phyloP scores from a whole-genome alignment of 2,113 vertebrate species.

The Indri indri region DNA sequence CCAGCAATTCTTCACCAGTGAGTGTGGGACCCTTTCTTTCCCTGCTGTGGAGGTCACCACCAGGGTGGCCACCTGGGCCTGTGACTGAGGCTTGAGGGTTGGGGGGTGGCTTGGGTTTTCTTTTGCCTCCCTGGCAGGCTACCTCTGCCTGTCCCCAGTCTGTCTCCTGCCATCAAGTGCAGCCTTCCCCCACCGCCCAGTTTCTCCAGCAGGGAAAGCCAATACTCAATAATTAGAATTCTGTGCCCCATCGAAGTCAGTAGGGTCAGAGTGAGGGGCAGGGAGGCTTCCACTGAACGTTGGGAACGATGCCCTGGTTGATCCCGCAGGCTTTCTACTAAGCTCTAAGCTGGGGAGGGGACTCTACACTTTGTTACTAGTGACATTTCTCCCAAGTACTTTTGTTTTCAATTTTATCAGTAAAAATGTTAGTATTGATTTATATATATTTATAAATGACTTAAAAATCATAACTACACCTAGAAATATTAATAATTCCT shows the following conservation, averaged over 20 bases:
- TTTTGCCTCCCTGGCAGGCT: neutral
- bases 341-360: neutral
- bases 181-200: neutral
- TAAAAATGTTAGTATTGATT: neutral
- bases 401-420: neutral
- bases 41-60: fast-evolving
- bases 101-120: neutral
- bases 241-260: neutral
- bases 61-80: neutral
- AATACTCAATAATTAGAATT: neutral
- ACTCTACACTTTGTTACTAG: neutral
- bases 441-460: neutral
- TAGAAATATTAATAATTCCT: neutral
- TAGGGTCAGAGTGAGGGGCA: neutral
- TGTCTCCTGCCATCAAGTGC: neutral
- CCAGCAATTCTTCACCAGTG: constrained; percentile 87
- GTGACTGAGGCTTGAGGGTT: neutral
- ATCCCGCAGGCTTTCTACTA: neutral
- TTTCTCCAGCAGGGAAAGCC: neutral
- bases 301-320: neutral
- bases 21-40: constrained; percentile 57
- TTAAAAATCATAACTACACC: neutral
- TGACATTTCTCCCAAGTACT: neutral
- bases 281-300: neutral
- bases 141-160: neutral